Conservation (phyloP, 2,797 vertebrate species). For the Otolemur crassicaudatus region DNA sequence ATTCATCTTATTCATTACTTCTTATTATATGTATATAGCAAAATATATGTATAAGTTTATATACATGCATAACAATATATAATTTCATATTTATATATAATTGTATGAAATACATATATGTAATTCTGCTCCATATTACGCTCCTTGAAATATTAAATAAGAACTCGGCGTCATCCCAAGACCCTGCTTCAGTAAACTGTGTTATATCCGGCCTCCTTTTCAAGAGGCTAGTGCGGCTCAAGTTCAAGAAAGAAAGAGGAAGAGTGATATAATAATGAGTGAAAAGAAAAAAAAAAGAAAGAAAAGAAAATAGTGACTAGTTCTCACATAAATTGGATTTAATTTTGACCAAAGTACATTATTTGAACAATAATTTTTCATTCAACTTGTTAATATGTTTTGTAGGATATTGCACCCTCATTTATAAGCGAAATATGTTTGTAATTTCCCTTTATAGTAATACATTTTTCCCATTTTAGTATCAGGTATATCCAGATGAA, state of each 20-base stretch:
- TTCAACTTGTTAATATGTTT: too few relatives aligned
- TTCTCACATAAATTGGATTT: too few relatives aligned
- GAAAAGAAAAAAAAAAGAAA: neutral
- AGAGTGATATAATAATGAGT: neutral
- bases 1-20: neutral
- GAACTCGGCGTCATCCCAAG: neutral
- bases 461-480: too few relatives aligned
- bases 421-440: too few relatives aligned
- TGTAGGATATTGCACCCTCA: too few relatives aligned
- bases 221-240: neutral
- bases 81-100: neutral
- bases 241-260: neutral
- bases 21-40: neutral
- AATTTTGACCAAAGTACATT: too few relatives aligned
- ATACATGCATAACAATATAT: neutral
- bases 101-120: neutral
- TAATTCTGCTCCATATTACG: neutral
- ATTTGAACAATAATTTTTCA: too few relatives aligned
- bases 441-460: too few relatives aligned
- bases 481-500: too few relatives aligned
- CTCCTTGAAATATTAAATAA: neutral
- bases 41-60: neutral
- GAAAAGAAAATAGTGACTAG: too few relatives aligned
- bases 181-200: neutral
- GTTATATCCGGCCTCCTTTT: fast-evolving